A percentile compares a stretch with the other conserved stretches of the same genome.
These are phyloP conservation scores for Fragum whitleyi DNA, from an alignment of 2,888 invertebrate species.

Conservation along the genomic window DNA sequence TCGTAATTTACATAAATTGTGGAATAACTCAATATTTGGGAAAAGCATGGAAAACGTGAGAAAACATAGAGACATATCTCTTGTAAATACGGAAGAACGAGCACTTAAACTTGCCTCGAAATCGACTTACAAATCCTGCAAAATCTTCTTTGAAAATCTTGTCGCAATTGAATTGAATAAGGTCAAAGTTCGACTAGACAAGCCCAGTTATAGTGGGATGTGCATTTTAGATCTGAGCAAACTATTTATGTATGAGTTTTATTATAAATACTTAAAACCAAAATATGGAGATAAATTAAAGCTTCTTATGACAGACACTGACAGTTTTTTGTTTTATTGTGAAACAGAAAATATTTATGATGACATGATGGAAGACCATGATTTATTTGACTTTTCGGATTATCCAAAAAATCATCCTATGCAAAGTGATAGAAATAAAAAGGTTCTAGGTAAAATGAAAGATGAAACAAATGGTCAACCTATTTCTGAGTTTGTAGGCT, in stretches of 20 bases:
- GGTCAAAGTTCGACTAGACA: slow-evolving; percentile 36
- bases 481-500: slow-evolving; percentile 10
- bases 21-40: slow-evolving; percentile 80
- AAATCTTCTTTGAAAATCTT: slow-evolving; percentile 42
- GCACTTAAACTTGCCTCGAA: slow-evolving; percentile 36
- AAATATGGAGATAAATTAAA: slow-evolving; percentile 61
- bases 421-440: slow-evolving; percentile 19
- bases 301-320: too few species aligned
- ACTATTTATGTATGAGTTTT: slow-evolving; percentile 82
- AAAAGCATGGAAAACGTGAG: slow-evolving; percentile 74
- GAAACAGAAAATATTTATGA: slow-evolving; percentile 27
- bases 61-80: slow-evolving; percentile 33
- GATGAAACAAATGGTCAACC: slow-evolving; percentile 23
- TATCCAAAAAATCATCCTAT: too few species aligned
- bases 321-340: slow-evolving; percentile 23
- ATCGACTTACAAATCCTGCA: slow-evolving; percentile 47
- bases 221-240: slow-evolving; percentile 83
- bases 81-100: slow-evolving; percentile 39
- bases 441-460: too few species aligned
- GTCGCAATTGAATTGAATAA: slow-evolving; percentile 37
- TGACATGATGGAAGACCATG: slow-evolving; percentile 10
- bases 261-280: slow-evolving; percentile 76
- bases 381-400: slow-evolving; percentile 11
- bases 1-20: slow-evolving; percentile 65
- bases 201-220: slow-evolving; percentile 46